phyloP scores from a whole-genome alignment of 2,797 vertebrate species.

The Alosa sapidissima region DNA sequence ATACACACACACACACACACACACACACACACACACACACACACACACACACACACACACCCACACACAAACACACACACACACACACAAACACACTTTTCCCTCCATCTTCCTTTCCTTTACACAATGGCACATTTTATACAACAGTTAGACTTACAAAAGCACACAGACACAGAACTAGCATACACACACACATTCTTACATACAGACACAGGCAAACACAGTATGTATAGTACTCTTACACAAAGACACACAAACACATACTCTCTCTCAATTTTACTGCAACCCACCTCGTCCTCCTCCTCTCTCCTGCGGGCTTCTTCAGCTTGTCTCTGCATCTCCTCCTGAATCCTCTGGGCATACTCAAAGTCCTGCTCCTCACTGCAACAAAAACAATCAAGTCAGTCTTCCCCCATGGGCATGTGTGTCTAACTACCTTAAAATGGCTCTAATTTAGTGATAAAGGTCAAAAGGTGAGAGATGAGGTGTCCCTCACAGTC shows the following conservation, averaged over 20 bases:
- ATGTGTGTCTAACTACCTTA: neutral
- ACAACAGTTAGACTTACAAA: neutral
- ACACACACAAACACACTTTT: neutral
- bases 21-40: constrained; percentile 9
- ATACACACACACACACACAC: neutral
- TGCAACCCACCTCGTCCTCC: constrained; percentile 69
- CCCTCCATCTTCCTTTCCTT: constrained; percentile 26
- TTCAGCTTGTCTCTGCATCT: constrained; percentile 68
- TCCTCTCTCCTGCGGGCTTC: constrained; percentile 68
- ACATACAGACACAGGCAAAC: neutral
- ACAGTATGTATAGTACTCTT: neutral
- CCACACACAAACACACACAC: constrained; percentile 5
- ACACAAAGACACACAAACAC: neutral
- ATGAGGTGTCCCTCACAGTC: constrained; percentile 53
- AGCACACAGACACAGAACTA: constrained; percentile 8
- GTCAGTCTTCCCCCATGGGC: neutral
- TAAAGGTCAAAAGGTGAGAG: neutral
- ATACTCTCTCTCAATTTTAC: neutral
- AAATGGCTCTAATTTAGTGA: neutral
- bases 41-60: neutral
- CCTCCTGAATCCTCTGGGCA: constrained; percentile 71
- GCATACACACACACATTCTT: neutral
- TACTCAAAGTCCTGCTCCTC: constrained; percentile 77
- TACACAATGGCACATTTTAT: neutral
- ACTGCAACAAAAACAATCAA: constrained; percentile 45